phyloP scores from a whole-genome alignment of 92 coral and sea anemone genomes.

The Phenganax subtilis region DNA sequence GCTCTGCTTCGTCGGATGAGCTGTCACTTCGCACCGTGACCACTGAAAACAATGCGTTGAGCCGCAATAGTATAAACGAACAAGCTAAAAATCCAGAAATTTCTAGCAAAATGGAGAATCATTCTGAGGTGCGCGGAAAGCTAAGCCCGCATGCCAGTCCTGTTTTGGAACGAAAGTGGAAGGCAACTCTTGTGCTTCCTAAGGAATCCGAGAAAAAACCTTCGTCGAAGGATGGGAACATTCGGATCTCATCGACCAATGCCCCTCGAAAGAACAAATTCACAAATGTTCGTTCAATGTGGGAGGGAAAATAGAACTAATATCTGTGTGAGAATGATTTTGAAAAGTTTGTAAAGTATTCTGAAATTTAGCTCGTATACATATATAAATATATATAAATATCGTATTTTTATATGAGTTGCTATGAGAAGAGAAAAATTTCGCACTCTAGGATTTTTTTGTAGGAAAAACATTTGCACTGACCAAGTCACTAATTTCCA shows the following conservation, averaged over 20 bases:
- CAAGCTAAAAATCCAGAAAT: not conserved
- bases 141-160: conserved; percentile 27
- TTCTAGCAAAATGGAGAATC: conserved; percentile 23
- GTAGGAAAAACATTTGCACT: conserved; percentile 12
- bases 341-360: not conserved
- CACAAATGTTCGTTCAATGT: conserved; percentile 38
- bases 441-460: conserved; percentile 20
- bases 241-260: conserved; percentile 13
- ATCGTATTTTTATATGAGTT: conserved; percentile 40
- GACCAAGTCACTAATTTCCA: not conserved
- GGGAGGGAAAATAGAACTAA: conserved; percentile 29
- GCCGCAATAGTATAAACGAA: not conserved
- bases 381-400: conserved; percentile 33
- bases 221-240: conserved; percentile 20
- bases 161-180: conserved; percentile 24
- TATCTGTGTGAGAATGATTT: not conserved
- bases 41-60: conserved; percentile 2
- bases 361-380: conserved; percentile 5
- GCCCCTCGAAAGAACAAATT: conserved; percentile 30
- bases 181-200: conserved; percentile 28
- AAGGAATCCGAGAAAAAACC: conserved; percentile 27
- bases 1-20: conserved; percentile 37
- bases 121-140: not conserved
- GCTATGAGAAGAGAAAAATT: not conserved
- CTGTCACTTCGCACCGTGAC: not conserved